Percentiles rank a stretch among this genome's conserved stretches.
These are phyloP conservation scores for Cygnus olor DNA, from an alignment of 2,797 vertebrate species.

Conservation along the genomic window DNA sequence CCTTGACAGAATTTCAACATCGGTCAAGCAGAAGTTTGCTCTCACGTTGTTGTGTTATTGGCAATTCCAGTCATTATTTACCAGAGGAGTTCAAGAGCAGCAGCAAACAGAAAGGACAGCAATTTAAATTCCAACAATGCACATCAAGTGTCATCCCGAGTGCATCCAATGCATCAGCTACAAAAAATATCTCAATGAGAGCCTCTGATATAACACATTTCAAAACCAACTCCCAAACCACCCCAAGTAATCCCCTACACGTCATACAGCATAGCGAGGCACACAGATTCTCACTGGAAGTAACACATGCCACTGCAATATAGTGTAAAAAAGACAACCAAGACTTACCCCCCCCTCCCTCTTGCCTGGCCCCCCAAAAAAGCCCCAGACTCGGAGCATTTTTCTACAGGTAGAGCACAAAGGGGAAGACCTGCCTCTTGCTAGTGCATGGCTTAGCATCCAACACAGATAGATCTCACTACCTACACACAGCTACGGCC, in stretches of 20 bases:
- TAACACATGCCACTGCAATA: background rate
- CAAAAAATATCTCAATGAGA: background rate
- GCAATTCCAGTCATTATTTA: background rate
- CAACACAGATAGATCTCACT: background rate
- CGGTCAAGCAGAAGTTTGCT: background rate
- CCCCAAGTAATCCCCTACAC: background rate
- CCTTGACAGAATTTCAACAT: background rate
- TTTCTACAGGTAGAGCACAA: background rate
- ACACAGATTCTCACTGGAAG: background rate
- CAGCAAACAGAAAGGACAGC: background rate
- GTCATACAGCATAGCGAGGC: background rate
- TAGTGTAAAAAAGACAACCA: background rate
- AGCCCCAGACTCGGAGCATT: background rate
- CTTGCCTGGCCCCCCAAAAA: background rate
- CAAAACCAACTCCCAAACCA: background rate
- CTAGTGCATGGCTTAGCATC: background rate
- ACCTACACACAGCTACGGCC: background rate
- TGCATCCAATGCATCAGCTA: background rate
- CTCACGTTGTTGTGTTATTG: background rate
- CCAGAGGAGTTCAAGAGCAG: background rate
- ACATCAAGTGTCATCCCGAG: background rate
- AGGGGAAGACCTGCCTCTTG: background rate
- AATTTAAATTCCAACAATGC: background rate
- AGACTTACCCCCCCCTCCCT: background rate
- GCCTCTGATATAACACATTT: background rate